phyloP scores from a whole-genome alignment of 2,113 vertebrate species.

The Pongo pygmaeus region DNA sequence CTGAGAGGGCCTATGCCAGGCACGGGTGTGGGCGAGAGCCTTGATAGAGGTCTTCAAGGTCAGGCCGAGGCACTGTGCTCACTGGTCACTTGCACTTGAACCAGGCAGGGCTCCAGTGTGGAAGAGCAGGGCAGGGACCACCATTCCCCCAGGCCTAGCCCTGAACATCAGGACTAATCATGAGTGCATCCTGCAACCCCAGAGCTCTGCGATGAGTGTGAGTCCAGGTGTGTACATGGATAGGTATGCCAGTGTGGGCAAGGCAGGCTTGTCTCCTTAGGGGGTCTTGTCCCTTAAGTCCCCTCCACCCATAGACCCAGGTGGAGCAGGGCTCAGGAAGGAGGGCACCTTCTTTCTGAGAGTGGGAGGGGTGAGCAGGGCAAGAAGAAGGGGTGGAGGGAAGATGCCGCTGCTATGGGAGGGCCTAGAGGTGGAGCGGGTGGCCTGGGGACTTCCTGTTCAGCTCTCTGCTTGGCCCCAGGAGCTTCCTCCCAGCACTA shows the following conservation, averaged over 20 bases:
- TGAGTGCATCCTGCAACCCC: fast-evolving
- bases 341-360: background rate
- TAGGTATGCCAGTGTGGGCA: fast-evolving
- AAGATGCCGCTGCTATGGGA: too few relatives aligned
- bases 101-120: background rate
- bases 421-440: background rate
- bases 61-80: background rate
- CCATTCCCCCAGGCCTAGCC: background rate
- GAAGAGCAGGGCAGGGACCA: background rate
- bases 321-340: background rate
- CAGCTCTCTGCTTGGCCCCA: background rate
- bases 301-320: background rate
- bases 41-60: background rate
- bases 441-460: background rate
- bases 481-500: background rate
- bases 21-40: fast-evolving
- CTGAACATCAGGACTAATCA: background rate
- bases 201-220: background rate
- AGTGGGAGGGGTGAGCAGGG: background rate
- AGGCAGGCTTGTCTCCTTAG: background rate
- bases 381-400: background rate
- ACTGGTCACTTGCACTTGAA: background rate
- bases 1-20: background rate
- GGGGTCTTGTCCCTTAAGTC: background rate
- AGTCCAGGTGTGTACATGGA: fast-evolving